Evolutionary conservation across 2,888 invertebrate species (phyloP).

Genomic region (Fragum sueziense): DNA sequence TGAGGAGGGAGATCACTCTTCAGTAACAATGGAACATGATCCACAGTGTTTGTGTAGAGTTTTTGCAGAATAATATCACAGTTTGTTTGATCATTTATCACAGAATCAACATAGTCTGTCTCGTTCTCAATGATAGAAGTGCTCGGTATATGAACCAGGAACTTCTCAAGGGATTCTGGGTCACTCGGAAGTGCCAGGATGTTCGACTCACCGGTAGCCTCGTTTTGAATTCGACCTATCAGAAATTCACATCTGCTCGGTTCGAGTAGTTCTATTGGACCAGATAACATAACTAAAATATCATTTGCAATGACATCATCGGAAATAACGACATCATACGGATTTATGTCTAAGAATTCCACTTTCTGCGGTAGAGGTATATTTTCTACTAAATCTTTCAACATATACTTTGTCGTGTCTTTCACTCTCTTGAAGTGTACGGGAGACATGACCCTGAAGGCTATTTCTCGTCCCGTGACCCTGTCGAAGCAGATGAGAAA

Average conservation of each 20-base stretch:
- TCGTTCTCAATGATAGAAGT: conserved; percentile 14
- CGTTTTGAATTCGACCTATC: conserved; percentile 34
- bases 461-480: conserved; percentile 32
- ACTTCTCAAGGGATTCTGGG: conserved; percentile 18
- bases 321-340: conserved; percentile 43
- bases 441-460: conserved; percentile 38
- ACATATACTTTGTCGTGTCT: conserved; percentile 42
- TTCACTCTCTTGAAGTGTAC: conserved; percentile 43
- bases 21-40: not conserved
- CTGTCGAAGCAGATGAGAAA: conserved; percentile 46
- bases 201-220: conserved; percentile 11
- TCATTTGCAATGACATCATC: conserved; percentile 49
- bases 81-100: conserved; percentile 6
- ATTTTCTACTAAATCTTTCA: conserved; percentile 54
- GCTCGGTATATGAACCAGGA: conserved; percentile 27
- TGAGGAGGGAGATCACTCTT: not conserved
- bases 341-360: conserved; percentile 43
- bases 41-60: conserved; percentile 30
- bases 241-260: conserved; percentile 26
- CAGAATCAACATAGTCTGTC: conserved; percentile 19
- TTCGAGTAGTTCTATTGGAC: conserved; percentile 48
- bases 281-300: conserved; percentile 44
- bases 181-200: conserved; percentile 37
- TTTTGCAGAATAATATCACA: conserved; percentile 34
- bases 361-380: conserved; percentile 50